Evolutionary conservation across 2,888 invertebrate species (phyloP), one percentile per base, ranked within the genome.

Genomic region (Sericinus montela): DNA sequence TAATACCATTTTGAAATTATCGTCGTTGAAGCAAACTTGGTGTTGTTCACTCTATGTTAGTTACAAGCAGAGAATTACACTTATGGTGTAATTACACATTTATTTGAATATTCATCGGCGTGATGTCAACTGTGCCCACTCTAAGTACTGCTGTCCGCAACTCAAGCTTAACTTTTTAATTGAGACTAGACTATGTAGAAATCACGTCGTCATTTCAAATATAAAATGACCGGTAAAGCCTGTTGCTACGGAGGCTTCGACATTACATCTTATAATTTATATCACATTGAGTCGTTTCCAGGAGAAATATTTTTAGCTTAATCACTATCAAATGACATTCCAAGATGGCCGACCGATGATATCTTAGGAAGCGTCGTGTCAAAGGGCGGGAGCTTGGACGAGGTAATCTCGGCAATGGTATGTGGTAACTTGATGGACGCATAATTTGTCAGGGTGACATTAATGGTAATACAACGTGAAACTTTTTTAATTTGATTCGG

Each of bases 91-190:
- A 65, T 66, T 69, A 69, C 53, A 56, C 59, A 63, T 71, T 69
- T 65, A 75, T 76, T 77, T 70, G 58, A 72, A 76, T 75, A 66
- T 62, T 62, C 72, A 75, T 74, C 69, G 51, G 56, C 58, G 58
- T 58, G 59, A 58, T 63, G 63, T 67, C 62, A 62, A 67, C 62
- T 54, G 58, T 62, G 64, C 63, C 60, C 60, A 58, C 57, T 57
- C 56, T 52, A 51, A 48, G 59, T 46, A 47, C 51, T 55, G 48
- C 56, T 57, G 60, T 57, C 50, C 29, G 52, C 49, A 49, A 57
- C 57, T 59, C 54, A 45, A 54, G 52, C 53, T 60, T 52, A 57
- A 45, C 53, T 34, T 54, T 37, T 52, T 64, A 60, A 67, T 69
- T 58, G 54, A 59, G 54, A 59, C 59, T 53, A 43, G 52, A 52